A percentile compares a stretch with the other conserved stretches of the same genome.
Conservation (phyloP, 2,888 invertebrate species). For the Macrophya alboannulata region DNA sequence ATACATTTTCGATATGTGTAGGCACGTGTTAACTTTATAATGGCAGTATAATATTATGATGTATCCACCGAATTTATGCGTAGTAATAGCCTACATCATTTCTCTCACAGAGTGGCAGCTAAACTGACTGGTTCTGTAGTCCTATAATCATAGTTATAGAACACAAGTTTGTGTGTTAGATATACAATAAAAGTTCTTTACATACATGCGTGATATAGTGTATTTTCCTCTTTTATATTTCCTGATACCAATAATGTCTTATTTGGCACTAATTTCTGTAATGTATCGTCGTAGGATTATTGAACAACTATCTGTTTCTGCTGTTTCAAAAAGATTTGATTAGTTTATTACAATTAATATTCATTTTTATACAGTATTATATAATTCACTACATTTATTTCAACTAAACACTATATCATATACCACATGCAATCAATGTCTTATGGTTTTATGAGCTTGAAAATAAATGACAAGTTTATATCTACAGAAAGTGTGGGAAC, state of each 20-base stretch:
- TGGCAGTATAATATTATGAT: conserved; percentile 14
- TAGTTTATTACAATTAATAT: conserved; percentile 45
- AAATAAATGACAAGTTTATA: conserved; percentile 13
- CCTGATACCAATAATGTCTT: not conserved
- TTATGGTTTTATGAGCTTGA: not conserved
- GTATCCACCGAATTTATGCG: conserved; percentile 60
- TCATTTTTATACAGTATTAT: conserved; percentile 32
- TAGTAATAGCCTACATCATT: conserved; percentile 59
- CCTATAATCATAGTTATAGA: conserved; percentile 69
- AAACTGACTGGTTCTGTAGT: conserved; percentile 72
- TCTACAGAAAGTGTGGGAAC: not conserved
- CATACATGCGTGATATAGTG: conserved; percentile 26
- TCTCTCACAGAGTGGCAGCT: conserved; percentile 55
- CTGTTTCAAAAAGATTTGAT: not conserved
- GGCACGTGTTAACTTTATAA: conserved; percentile 41
- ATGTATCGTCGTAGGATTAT: not conserved
- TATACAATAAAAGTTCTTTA: conserved; percentile 61
- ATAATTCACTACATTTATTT: not conserved
- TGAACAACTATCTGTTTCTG: conserved; percentile 1
- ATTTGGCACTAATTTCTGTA: not conserved
- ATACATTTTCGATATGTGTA: conserved; percentile 34
- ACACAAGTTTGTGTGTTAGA: conserved; percentile 72
- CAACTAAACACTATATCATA: conserved; percentile 7
- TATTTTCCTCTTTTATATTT: not conserved
- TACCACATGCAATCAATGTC: conserved; percentile 18